phyloP scores from a whole-genome alignment of 2,888 invertebrate genomes.

The Crematogaster levior region DNA sequence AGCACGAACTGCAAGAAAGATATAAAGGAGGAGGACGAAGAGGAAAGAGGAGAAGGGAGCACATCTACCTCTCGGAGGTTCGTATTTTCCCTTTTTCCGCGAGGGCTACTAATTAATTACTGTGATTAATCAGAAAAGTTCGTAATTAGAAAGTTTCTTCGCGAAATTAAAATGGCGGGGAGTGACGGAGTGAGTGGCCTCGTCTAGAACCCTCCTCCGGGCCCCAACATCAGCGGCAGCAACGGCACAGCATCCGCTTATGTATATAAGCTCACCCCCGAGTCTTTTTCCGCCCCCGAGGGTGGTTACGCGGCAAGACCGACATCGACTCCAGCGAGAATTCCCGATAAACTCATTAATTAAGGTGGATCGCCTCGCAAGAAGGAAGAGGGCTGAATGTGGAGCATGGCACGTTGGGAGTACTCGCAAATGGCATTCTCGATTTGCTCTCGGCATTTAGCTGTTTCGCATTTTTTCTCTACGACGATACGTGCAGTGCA shows the following conservation, averaged over 20 bases:
- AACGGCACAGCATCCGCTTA: constrained; percentile 38
- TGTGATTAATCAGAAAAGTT: constrained; percentile 88
- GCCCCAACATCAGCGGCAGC: constrained; percentile 23
- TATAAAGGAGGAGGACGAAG: constrained; percentile 20
- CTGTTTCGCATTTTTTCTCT: constrained; percentile 16
- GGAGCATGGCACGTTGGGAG: constrained; percentile 49
- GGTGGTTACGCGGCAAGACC: constrained; percentile 73
- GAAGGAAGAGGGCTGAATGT: constrained; percentile 56
- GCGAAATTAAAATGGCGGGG: constrained; percentile 84
- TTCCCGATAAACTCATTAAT: constrained; percentile 85
- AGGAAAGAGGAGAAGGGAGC: constrained; percentile 51
- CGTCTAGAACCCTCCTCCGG: constrained; percentile 51
- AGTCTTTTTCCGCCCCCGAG: constrained; percentile 58
- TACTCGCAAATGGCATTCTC: constrained; percentile 57
- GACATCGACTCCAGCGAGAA: constrained; percentile 76
- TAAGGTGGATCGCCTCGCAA: constrained; percentile 79
- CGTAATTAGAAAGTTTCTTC: constrained; percentile 88
- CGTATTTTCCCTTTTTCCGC: constrained; percentile 74
- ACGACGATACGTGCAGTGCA: constrained; percentile 22
- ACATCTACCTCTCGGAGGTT: constrained; percentile 55
- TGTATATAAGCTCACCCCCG: constrained; percentile 23
- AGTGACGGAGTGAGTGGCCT: constrained; percentile 79
- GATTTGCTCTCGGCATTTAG: constrained; percentile 41
- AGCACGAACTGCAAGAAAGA: constrained; percentile 42
- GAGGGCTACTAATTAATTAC: constrained; percentile 87